Base-by-base conservation (phyloP, 2,888 invertebrate genomes). In the Cheilosia pagana region DNA sequence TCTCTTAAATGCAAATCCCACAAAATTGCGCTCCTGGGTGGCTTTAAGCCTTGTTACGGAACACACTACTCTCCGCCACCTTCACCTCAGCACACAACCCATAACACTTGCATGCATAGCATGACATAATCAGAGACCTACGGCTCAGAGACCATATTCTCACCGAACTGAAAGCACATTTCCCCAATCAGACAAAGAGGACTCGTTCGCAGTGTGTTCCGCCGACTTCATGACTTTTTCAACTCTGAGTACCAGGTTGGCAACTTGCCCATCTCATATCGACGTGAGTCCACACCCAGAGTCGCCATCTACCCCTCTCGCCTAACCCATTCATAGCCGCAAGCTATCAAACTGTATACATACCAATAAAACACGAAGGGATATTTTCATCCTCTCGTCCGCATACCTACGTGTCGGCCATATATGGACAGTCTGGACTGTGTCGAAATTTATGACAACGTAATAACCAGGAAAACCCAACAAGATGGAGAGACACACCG, bases 391-490 rank as follows among this genome's bases (percentile, higher is more conserved):
- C 16, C 65, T 41, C 63, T 35, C 35, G 4, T 16, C 53, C 60
- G 31, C 41, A 35, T 48, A 67, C 72, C 60, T 79, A 67, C 72
- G 67, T 79, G 59, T 67, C 60, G 53, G 72, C 52, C 48, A 62
- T 62, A 55, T 39, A 50, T 43, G 60, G 31, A 14, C 62, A 43
- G 68, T 60, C 62, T 65, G 63, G 65, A 43, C 52, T 81, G 50
- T 81, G 75, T 63, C 57, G 10, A 70, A 81, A 70, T 81, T 75
- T 81, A 81, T 81, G 68, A 70, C 75, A 75, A 52, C 43, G 57
- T 81, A 75, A 81, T 70, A 68, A 81, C 75, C 65, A 55, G 62
- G 55, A 68, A 62, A 75, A 63, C 63, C 57, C 57, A 75, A 50
- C 19, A 41, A 52, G 45, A 60, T 39, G 23, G 39, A 53, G 23